Evolutionary conservation across 2,113 vertebrate genomes (phyloP).

Genomic region (Osmerus mordax): DNA sequence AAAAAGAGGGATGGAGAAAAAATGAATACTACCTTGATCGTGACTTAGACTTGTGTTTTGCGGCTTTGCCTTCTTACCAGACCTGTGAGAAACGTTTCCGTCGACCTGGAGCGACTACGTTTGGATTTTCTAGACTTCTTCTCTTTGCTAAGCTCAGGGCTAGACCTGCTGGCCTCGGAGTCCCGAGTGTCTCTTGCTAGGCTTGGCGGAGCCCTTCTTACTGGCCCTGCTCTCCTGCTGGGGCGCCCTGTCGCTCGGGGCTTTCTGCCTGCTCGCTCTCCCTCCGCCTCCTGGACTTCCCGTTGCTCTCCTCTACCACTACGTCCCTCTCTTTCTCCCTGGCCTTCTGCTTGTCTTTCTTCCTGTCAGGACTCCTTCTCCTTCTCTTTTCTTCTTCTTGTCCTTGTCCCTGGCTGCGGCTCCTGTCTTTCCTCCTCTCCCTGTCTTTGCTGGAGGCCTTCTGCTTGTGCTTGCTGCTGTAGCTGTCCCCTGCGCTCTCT

Average conservation of each 20-base stretch:
- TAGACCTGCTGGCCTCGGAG: slow-evolving; percentile 94
- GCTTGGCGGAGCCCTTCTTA: slow-evolving; percentile 84
- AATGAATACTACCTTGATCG: slow-evolving; percentile 99
- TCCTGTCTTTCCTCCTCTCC: slow-evolving; percentile 75
- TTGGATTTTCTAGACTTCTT: slow-evolving; percentile 98
- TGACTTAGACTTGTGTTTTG: slow-evolving; percentile 99
- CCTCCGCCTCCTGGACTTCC: slow-evolving; percentile 87
- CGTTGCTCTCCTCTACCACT: slow-evolving; percentile 76
- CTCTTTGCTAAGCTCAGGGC: slow-evolving; percentile 93
- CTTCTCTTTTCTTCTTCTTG: slow-evolving; percentile 88
- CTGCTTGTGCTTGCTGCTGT: slow-evolving; percentile 82
- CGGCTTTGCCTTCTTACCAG: slow-evolving; percentile 99
- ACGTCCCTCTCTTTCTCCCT: slow-evolving; percentile 77
- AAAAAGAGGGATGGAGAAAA: slow-evolving; percentile 73
- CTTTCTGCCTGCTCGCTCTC: slow-evolving; percentile 82
- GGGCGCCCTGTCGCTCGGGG: slow-evolving; percentile 79
- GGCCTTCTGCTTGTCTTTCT: slow-evolving; percentile 84
- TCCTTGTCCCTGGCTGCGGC: slow-evolving; percentile 87
- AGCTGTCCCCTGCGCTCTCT: slow-evolving; percentile 73
- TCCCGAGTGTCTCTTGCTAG: slow-evolving; percentile 87
- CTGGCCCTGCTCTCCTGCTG: slow-evolving; percentile 83
- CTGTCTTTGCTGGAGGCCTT: slow-evolving; percentile 86
- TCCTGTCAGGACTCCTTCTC: slow-evolving; percentile 80
- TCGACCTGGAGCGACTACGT: slow-evolving; percentile 94
- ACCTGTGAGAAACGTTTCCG: slow-evolving; percentile 99